These are phyloP conservation scores for Onychorhynchus coronatus DNA, from an alignment of 2,113 vertebrate genomes.

Conservation along the genomic window DNA sequence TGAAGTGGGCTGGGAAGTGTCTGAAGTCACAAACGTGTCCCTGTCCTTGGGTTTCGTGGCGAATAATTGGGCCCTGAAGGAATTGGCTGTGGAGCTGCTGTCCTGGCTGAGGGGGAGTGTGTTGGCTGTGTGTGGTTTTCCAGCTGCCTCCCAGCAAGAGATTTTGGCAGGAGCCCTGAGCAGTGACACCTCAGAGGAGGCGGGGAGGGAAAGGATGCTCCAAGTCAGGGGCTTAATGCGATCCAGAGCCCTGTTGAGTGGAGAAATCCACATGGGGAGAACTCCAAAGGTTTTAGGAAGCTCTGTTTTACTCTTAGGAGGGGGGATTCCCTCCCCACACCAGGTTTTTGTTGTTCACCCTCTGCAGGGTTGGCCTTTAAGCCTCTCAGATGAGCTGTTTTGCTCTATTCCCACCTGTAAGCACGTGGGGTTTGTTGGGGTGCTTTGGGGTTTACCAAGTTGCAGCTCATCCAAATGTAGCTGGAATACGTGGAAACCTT, in stretches of 20 bases:
- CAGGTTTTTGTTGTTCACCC: background rate
- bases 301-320: background rate
- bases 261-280: background rate
- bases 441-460: background rate
- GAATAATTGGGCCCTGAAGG: slow-evolving; percentile 70
- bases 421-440: rapidly evolving
- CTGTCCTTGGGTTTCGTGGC: slow-evolving; percentile 30
- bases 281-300: background rate
- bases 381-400: background rate
- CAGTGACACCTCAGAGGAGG: slow-evolving; percentile 12
- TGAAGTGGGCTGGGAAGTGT: slow-evolving; percentile 14
- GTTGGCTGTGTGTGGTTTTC: background rate
- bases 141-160: background rate
- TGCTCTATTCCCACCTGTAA: rapidly evolving
- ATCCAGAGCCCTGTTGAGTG: background rate
- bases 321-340: background rate
- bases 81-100: background rate
- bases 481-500: background rate
- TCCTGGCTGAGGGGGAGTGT: background rate
- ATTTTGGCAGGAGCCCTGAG: slow-evolving; percentile 53
- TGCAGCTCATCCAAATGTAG: background rate
- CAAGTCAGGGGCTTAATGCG: background rate
- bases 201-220: background rate
- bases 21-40: slow-evolving; percentile 7
- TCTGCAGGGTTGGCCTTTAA: background rate